These are phyloP conservation scores for Rhipidura dahli DNA, from an alignment of 2,113 vertebrate species.

Conservation along the genomic window DNA sequence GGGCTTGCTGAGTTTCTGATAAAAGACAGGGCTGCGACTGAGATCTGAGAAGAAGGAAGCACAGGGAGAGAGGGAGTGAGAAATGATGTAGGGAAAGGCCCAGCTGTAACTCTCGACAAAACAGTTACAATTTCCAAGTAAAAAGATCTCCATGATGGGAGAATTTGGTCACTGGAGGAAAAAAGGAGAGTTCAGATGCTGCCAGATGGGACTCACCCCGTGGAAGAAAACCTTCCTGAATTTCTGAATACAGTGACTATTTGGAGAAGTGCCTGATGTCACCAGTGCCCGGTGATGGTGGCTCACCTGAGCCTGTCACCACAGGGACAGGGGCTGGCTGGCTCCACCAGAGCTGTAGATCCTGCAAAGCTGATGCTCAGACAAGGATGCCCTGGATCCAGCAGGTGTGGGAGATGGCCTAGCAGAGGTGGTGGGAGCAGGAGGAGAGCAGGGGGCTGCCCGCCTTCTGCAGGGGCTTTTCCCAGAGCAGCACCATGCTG, in stretches of 20 bases:
- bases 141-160: neutral
- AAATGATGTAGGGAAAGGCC: neutral
- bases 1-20: conserved; percentile 24
- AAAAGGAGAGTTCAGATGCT: neutral
- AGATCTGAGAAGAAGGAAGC: neutral
- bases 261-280: neutral
- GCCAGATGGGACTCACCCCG: accelerated
- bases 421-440: neutral
- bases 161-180: neutral
- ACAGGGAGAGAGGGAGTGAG: neutral
- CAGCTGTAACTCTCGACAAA: neutral
- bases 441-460: neutral
- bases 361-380: neutral
- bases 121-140: neutral
- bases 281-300: neutral
- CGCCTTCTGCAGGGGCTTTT: accelerated
- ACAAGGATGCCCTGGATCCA: neutral
- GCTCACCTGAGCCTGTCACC: neutral
- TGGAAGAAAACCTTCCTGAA: neutral
- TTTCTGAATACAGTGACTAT: neutral
- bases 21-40: neutral
- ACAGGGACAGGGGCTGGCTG: neutral
- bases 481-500: accelerated
- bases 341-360: neutral
- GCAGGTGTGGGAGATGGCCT: accelerated